These are phyloP conservation scores for Gastracanthus pulcherrimus DNA, from an alignment of 2,888 invertebrate genomes.

Conservation along the genomic window DNA sequence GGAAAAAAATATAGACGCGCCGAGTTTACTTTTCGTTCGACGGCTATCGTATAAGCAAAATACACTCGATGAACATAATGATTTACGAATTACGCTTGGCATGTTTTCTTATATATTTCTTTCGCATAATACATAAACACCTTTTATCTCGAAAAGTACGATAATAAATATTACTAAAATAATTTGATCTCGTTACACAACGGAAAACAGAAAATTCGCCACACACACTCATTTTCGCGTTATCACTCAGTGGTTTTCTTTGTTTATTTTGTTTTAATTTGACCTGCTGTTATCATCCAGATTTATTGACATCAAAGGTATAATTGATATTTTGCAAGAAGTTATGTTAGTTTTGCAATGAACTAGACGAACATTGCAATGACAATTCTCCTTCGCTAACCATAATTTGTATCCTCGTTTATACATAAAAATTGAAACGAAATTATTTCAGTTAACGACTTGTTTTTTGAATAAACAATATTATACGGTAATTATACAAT, in stretches of 20 bases:
- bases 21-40: background rate
- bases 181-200: background rate
- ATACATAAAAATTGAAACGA: background rate
- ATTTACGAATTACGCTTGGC: background rate
- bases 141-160: background rate
- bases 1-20: constrained; percentile 24
- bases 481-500: background rate
- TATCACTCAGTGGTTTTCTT: background rate
- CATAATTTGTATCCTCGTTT: background rate
- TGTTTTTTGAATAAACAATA: background rate
- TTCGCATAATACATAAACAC: background rate
- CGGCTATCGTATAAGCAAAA: background rate
- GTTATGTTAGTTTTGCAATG: constrained; percentile 1
- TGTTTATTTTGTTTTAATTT: background rate
- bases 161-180: background rate
- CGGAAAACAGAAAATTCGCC: background rate
- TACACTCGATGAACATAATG: constrained; percentile 1
- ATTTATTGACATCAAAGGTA: constrained; percentile 42
- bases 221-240: background rate
- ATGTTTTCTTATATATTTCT: background rate
- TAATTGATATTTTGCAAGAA: constrained; percentile 24
- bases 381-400: background rate
- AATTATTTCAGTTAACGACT: background rate
- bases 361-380: constrained; percentile 22
- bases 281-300: background rate